A percentile compares a stretch with the other conserved stretches of the same genome.
Evolutionary conservation across 2,113 vertebrate species (phyloP).

Genomic region (Pleuronectes platessa): DNA sequence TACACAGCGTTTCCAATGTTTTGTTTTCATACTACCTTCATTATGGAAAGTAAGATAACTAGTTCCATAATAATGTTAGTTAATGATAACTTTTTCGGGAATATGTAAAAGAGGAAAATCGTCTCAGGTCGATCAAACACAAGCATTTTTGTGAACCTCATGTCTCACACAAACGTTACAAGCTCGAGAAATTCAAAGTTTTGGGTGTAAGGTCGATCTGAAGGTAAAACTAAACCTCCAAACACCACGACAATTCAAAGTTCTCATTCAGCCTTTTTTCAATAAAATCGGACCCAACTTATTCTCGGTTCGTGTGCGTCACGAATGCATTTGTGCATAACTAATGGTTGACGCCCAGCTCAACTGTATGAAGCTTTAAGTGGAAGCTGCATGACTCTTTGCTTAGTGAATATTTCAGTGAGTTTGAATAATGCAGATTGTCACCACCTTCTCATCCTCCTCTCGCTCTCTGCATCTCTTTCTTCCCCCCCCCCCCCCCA

Average conservation of each 20-base stretch:
- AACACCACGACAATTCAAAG: constrained; percentile 48
- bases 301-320: constrained; percentile 48
- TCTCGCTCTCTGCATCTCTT: constrained; percentile 7
- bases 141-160: background rate
- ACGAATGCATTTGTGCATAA: constrained; percentile 73
- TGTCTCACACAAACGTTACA: background rate
- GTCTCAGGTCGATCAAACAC: background rate
- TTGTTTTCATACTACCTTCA: background rate
- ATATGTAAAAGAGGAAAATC: too few species aligned
- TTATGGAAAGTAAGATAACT: background rate
- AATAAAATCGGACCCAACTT: constrained; percentile 35
- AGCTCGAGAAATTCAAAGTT: background rate
- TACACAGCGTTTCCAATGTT: background rate
- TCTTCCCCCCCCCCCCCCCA: constrained; percentile 13
- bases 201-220: background rate
- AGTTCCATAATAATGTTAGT: background rate
- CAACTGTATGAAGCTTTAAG: constrained; percentile 78
- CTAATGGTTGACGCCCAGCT: constrained; percentile 69
- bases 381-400: constrained; percentile 64
- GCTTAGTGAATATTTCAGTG: constrained; percentile 78
- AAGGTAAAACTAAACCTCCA: constrained; percentile 1
- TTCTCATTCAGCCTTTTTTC: constrained; percentile 41
- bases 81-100: background rate
- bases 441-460: constrained; percentile 67
- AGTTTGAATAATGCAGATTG: constrained; percentile 81